phyloP scores from a whole-genome alignment of 2,888 invertebrate genomes.

The Brenthis ino region DNA sequence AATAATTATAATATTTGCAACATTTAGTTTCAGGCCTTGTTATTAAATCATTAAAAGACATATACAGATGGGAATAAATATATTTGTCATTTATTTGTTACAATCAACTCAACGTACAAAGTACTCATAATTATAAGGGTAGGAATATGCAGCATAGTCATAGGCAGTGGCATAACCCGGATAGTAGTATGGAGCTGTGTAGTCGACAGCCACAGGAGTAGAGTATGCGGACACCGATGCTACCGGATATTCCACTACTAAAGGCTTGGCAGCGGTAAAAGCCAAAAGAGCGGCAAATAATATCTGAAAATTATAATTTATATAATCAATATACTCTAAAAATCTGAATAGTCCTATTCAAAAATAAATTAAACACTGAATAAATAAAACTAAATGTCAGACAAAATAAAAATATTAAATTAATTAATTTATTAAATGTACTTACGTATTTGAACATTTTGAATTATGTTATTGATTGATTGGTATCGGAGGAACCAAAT shows the following conservation, averaged over 20 bases:
- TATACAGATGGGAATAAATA: slow-evolving; percentile 24
- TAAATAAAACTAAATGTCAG: no score
- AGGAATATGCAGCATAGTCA: slow-evolving; percentile 64
- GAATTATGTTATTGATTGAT: slow-evolving; percentile 31
- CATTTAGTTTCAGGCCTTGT: not conserved
- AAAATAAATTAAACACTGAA: no score
- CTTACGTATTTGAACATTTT: slow-evolving; percentile 81
- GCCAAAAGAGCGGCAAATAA: slow-evolving; percentile 80
- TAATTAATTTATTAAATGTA: slow-evolving; percentile 37
- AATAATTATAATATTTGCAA: not conserved
- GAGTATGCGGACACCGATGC: slow-evolving; percentile 61
- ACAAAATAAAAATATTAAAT: not conserved
- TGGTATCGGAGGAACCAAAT: slow-evolving; percentile 28
- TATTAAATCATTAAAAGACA: not conserved
- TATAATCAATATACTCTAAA: no score
- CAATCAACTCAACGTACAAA: slow-evolving; percentile 57
- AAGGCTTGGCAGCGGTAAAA: slow-evolving; percentile 76
- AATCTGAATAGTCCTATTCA: no score
- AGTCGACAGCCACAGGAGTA: slow-evolving; percentile 72
- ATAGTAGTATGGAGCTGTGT: slow-evolving; percentile 75
- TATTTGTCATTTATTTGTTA: slow-evolving; percentile 19
- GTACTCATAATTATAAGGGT: slow-evolving; percentile 60
- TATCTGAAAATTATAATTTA: slow-evolving; percentile 47
- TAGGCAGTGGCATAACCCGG: slow-evolving; percentile 56
- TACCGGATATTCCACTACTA: slow-evolving; percentile 64